phyloP scores from a whole-genome alignment of 2,113 vertebrate genomes.

The Petromus typicus region DNA sequence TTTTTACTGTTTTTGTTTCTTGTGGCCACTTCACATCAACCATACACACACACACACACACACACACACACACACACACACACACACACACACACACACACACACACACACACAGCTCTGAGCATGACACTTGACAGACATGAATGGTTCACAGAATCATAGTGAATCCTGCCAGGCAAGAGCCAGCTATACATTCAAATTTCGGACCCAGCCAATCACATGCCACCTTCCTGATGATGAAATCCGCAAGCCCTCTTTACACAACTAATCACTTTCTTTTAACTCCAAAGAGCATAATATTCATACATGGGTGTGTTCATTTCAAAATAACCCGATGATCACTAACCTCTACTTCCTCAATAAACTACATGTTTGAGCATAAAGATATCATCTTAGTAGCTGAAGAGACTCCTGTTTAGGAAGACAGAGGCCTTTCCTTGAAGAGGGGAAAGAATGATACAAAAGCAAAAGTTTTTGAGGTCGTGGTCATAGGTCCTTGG shows the following conservation, averaged over 20 bases:
- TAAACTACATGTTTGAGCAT: not conserved
- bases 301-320: not conserved
- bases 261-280: not conserved
- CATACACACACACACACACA: not conserved
- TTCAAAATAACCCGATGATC: conserved; percentile 18
- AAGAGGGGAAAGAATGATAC: not conserved
- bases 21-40: not conserved
- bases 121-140: not conserved
- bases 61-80: not conserved
- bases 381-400: not conserved
- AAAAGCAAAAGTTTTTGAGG: not conserved
- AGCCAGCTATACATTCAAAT: not conserved
- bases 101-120: not conserved
- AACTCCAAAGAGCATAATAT: not conserved
- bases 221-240: not conserved
- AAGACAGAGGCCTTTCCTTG: not conserved
- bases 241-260: conserved; percentile 20
- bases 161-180: not conserved
- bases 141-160: not conserved
- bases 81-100: too few relatives aligned
- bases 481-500: not conserved
- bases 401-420: not conserved
- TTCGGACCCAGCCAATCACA: not conserved
- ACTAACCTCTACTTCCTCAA: not conserved
- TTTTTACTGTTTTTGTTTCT: not conserved